Conservation (phyloP, 37 sponge, comb jelly and placozoan species). For the Agelas oroides region DNA sequence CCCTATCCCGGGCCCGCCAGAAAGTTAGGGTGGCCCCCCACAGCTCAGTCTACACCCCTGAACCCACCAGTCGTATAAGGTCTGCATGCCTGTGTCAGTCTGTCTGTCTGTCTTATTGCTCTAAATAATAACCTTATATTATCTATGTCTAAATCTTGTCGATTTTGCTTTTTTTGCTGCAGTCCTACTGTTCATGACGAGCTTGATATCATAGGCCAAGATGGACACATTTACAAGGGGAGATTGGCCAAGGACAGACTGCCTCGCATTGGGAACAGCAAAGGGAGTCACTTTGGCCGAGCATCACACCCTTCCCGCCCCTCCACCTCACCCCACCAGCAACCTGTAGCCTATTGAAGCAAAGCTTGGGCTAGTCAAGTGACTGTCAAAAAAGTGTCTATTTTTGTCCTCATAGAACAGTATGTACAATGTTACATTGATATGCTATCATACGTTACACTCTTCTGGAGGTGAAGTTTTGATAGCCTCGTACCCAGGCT, state of each 20-base stretch:
- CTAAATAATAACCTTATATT: too few relatives aligned
- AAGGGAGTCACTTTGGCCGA: not conserved
- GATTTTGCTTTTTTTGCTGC: not conserved
- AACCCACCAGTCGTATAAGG: not conserved
- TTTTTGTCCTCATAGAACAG: too few relatives aligned
- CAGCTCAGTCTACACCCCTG: constrained; percentile 24
- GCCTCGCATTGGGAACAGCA: constrained; percentile 10
- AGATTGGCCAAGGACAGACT: constrained; percentile 33
- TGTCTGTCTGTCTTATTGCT: too few relatives aligned
- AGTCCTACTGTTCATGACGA: constrained; percentile 73
- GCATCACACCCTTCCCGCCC: not conserved
- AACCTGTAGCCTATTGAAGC: not conserved
- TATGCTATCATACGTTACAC: too few relatives aligned
- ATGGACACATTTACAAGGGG: constrained; percentile 96
- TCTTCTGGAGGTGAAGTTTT: too few relatives aligned
- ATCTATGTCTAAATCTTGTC: too few relatives aligned
- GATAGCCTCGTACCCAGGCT: too few relatives aligned
- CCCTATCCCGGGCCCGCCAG: constrained; percentile 76
- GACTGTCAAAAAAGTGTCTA: too few relatives aligned
- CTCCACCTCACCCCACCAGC: constrained; percentile 18
- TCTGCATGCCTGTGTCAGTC: not conserved
- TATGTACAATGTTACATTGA: too few relatives aligned
- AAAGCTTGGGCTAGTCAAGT: too few relatives aligned
- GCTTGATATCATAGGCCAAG: constrained; percentile 86
- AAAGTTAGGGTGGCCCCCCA: constrained; percentile 76